phyloP scores from a whole-genome alignment of 2,113 vertebrate genomes.

The Pachyramphus minor region DNA sequence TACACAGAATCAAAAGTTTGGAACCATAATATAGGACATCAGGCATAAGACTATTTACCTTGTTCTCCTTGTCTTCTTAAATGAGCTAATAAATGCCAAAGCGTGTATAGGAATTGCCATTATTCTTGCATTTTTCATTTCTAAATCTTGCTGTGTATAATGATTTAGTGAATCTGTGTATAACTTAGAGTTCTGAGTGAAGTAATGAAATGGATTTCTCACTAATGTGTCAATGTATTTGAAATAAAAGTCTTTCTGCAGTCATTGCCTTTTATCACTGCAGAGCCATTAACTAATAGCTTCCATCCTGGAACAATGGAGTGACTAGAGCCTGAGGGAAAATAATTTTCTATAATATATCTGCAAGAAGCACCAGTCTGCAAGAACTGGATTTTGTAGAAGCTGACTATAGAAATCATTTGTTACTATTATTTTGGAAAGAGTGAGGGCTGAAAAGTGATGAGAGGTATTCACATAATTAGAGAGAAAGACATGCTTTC shows the following conservation, averaged over 20 bases:
- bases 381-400: not conserved
- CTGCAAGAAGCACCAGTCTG: not conserved
- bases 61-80: not conserved
- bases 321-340: not conserved
- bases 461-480: not conserved
- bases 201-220: slow-evolving; percentile 11
- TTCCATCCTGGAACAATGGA: not conserved
- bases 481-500: not conserved
- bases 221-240: not conserved
- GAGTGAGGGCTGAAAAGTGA: not conserved
- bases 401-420: not conserved
- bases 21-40: not conserved
- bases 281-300: slow-evolving; percentile 9
- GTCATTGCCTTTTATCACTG: not conserved
- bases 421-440: not conserved
- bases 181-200: not conserved
- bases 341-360: not conserved
- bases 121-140: not conserved
- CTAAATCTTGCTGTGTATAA: not conserved
- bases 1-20: not conserved
- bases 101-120: not conserved
- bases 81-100: not conserved
- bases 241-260: not conserved
- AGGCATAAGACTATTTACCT: not conserved
- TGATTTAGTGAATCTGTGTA: not conserved